A percentile compares a stretch with the other conserved stretches of the same genome.
These are phyloP conservation scores for Neotragus moschatus DNA, from an alignment of 2,113 vertebrate genomes.

Conservation along the genomic window DNA sequence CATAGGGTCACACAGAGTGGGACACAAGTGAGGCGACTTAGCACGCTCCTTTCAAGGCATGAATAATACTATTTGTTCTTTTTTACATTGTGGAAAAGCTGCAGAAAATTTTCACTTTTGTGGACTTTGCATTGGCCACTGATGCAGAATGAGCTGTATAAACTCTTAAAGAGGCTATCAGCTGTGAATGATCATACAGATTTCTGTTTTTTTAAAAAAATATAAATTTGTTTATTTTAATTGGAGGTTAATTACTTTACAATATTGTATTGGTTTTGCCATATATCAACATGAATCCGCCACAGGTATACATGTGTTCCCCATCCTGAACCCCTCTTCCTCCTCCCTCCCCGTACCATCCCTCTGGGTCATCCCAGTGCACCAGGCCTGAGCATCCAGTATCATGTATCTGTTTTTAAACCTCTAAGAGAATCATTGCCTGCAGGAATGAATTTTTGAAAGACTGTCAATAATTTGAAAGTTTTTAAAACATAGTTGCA, in stretches of 20 bases:
- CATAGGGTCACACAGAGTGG: neutral
- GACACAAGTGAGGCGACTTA: rapidly evolving
- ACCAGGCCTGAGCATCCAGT: no score
- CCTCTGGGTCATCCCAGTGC: no score
- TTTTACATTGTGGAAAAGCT: neutral
- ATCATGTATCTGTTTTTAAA: neutral
- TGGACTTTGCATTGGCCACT: neutral
- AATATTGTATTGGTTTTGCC: no score
- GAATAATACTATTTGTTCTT: neutral
- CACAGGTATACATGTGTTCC: no score
- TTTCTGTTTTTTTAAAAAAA: neutral
- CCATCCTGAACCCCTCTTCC: no score
- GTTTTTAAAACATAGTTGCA: neutral
- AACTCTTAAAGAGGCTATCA: neutral
- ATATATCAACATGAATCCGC: no score
- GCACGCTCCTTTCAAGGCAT: neutral
- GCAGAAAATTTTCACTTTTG: neutral
- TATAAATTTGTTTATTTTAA: no score
- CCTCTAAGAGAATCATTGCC: neutral
- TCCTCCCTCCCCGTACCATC: no score
- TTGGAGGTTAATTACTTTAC: no score
- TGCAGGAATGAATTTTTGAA: neutral
- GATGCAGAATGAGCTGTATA: neutral
- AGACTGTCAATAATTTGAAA: neutral
- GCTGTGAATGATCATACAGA: neutral